These are phyloP conservation scores for Hemitrygon akajei DNA, from an alignment of 2,797 vertebrate genomes.

Conservation along the genomic window DNA sequence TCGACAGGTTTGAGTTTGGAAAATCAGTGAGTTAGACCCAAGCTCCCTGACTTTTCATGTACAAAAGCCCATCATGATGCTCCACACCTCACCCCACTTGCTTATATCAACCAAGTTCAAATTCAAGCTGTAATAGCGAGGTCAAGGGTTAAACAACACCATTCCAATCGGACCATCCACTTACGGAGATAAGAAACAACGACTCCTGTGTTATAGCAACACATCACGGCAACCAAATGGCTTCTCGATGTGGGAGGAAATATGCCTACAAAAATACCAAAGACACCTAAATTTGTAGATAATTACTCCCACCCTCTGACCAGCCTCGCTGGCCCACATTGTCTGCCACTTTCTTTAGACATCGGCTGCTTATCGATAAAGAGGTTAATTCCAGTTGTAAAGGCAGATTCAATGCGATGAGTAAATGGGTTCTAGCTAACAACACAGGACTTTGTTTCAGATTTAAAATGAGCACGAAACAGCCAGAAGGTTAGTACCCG, in stretches of 20 bases:
- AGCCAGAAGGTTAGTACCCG: background rate
- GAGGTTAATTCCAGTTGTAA: background rate
- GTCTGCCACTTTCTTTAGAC: background rate
- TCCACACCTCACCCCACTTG: background rate
- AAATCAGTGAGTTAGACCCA: background rate
- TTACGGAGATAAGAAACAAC: background rate
- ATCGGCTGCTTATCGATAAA: background rate
- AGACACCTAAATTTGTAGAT: background rate
- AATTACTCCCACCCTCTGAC: background rate
- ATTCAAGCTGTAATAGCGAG: background rate
- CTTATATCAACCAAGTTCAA: background rate
- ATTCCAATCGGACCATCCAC: background rate
- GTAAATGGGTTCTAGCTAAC: background rate
- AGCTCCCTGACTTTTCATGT: background rate
- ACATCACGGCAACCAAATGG: background rate
- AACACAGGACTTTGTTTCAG: background rate
- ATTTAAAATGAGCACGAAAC: background rate
- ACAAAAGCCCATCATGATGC: background rate
- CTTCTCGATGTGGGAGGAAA: background rate
- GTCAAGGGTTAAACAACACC: background rate
- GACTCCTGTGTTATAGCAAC: background rate
- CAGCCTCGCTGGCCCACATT: background rate
- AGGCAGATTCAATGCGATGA: background rate
- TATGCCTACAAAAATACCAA: background rate
- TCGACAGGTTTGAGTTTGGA: background rate